Evolutionary conservation across 2,888 invertebrate genomes (phyloP).

Genomic region (Axea sp.): DNA sequence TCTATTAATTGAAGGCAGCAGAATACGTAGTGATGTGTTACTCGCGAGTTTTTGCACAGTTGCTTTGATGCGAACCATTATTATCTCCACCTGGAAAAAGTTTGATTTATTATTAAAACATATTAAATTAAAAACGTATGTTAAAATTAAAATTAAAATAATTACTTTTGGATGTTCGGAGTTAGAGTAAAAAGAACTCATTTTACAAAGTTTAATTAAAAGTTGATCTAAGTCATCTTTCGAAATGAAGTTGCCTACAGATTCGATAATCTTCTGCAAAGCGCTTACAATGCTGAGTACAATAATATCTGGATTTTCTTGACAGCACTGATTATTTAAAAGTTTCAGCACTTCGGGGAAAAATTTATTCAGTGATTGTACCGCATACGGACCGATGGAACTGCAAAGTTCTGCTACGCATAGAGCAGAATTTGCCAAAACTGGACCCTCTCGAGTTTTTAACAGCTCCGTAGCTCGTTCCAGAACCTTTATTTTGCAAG

Average conservation of each 20-base stretch:
- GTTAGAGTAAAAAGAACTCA: constrained; percentile 77
- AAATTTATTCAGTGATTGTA: constrained; percentile 87
- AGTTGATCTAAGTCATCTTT: constrained; percentile 91
- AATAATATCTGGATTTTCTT: constrained; percentile 82
- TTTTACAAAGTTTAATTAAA: constrained; percentile 83
- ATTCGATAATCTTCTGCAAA: constrained; percentile 89
- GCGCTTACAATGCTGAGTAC: constrained; percentile 89
- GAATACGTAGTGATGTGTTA: constrained; percentile 86
- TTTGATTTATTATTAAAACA: not conserved
- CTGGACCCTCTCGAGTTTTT: constrained; percentile 82
- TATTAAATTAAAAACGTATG: not conserved
- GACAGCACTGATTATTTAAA: constrained; percentile 83
- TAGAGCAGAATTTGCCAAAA: constrained; percentile 87
- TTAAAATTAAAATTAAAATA: not conserved
- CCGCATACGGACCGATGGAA: constrained; percentile 87
- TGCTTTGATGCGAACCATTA: constrained; percentile 82
- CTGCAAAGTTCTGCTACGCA: constrained; percentile 90
- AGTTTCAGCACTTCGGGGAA: constrained; percentile 88
- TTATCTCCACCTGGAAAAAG: constrained; percentile 73
- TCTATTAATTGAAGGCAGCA: constrained; percentile 87
- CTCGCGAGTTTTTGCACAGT: constrained; percentile 85
- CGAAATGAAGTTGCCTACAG: constrained; percentile 90
- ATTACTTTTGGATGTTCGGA: constrained; percentile 73
- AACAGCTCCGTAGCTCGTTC: constrained; percentile 84
- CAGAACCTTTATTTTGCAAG: too few species aligned